phyloP scores from a whole-genome alignment of 2,888 invertebrate genomes.

The Diabrotica balteata region DNA sequence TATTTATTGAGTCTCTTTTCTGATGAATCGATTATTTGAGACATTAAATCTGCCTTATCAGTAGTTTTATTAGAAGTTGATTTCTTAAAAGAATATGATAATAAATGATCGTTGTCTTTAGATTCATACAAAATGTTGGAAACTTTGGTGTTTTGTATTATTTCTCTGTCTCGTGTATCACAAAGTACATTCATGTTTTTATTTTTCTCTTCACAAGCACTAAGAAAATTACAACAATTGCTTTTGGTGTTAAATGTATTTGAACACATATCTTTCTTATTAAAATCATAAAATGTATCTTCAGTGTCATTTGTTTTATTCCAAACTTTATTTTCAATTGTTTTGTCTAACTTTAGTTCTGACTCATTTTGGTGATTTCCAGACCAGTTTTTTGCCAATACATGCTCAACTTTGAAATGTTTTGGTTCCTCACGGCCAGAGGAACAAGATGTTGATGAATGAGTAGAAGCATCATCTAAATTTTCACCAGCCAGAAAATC shows the following conservation, averaged over 20 bases:
- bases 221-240: too few species aligned
- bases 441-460: neutral
- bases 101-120: neutral
- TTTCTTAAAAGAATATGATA: slow-evolving; percentile 3
- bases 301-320: neutral
- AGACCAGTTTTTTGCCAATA: slow-evolving; percentile 3
- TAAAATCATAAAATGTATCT: neutral
- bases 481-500: slow-evolving; percentile 8
- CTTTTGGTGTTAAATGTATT: neutral
- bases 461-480: neutral
- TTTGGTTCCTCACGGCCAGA: neutral
- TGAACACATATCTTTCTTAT: neutral
- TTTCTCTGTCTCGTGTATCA: neutral
- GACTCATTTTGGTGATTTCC: neutral
- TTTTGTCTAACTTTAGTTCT: neutral
- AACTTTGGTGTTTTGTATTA: too few species aligned
- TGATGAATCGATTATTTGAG: slow-evolving; percentile 29
- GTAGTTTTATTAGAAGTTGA: neutral
- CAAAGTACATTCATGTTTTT: neutral
- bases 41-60: slow-evolving; percentile 7
- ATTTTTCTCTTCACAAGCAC: too few species aligned
- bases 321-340: neutral
- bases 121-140: neutral
- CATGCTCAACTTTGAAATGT: neutral
- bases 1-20: slow-evolving; percentile 33